Percentiles rank a stretch among this genome's conserved stretches.
phyloP scores from a whole-genome alignment of 2,113 vertebrate species.

The Melanocharis versteri region DNA sequence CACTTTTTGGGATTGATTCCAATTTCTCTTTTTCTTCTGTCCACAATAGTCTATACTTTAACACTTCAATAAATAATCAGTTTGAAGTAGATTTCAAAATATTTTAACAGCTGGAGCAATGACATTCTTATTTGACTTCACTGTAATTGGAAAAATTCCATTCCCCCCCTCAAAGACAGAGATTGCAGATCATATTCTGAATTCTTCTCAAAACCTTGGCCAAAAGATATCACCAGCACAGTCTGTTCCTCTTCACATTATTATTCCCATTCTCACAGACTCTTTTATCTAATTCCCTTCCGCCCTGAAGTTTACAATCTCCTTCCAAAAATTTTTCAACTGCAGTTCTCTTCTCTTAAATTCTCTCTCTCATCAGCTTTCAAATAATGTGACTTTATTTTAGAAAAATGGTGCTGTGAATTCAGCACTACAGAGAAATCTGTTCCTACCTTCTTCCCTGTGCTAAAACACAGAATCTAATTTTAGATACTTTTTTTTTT shows the following conservation, averaged over 20 bases:
- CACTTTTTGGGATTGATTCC: not conserved
- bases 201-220: conserved; percentile 32
- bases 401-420: not conserved
- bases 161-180: not conserved
- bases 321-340: conserved; percentile 8
- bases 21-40: not conserved
- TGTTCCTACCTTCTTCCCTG: not conserved
- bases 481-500: not conserved
- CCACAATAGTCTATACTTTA: not conserved
- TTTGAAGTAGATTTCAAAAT: conserved; percentile 5
- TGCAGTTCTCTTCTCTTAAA: not conserved
- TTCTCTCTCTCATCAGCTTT: not conserved
- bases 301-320: conserved; percentile 36
- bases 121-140: not conserved
- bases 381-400: not conserved
- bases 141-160: not conserved
- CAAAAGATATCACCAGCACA: conserved; percentile 23
- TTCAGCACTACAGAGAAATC: not conserved
- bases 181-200: not conserved
- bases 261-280: conserved; percentile 36
- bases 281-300: conserved; percentile 33
- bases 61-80: not conserved
- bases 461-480: not conserved
- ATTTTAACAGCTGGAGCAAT: conserved; percentile 16
- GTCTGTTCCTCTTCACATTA: conserved; percentile 27